phyloP scores from a whole-genome alignment of 2,888 invertebrate genomes.

The Melanostoma scalare region DNA sequence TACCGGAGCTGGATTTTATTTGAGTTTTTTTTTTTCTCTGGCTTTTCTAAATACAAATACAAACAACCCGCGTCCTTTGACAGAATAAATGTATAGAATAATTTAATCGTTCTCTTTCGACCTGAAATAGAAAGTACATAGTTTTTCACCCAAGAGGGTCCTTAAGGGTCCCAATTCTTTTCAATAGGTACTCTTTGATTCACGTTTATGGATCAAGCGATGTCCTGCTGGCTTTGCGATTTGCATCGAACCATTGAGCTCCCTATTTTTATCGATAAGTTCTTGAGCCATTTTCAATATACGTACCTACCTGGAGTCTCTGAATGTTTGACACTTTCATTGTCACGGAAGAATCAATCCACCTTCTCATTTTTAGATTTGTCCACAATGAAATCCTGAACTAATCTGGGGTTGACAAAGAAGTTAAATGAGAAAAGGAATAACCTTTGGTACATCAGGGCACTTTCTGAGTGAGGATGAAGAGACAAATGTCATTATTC shows the following conservation, averaged over 20 bases:
- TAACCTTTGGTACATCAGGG: conserved; percentile 22
- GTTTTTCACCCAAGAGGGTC: conserved; percentile 43
- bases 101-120: conserved; percentile 60
- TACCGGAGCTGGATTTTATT: not conserved
- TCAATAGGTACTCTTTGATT: conserved; percentile 51
- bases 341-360: conserved; percentile 54
- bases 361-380: conserved; percentile 50
- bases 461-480: conserved; percentile 30
- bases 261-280: conserved; percentile 36
- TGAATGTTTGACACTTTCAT: conserved; percentile 63
- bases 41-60: conserved; percentile 16
- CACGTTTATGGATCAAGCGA: conserved; percentile 16
- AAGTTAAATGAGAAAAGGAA: conserved; percentile 40
- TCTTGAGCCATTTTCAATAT: conserved; percentile 4
- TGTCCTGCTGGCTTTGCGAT: conserved; percentile 51
- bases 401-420: conserved; percentile 67
- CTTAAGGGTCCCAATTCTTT: conserved; percentile 62
- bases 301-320: conserved; percentile 59
- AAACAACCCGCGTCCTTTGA: not conserved
- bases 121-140: conserved; percentile 51
- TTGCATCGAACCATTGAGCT: conserved; percentile 54
- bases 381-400: conserved; percentile 44
- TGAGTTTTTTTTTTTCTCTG: not conserved
- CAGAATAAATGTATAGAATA: conserved; percentile 9
- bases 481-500: conserved; percentile 61